Evolutionary conservation across 2,888 invertebrate genomes (phyloP), one percentile per base, ranked within the genome.

Genomic region (Orthonychiurus folsomi): DNA sequence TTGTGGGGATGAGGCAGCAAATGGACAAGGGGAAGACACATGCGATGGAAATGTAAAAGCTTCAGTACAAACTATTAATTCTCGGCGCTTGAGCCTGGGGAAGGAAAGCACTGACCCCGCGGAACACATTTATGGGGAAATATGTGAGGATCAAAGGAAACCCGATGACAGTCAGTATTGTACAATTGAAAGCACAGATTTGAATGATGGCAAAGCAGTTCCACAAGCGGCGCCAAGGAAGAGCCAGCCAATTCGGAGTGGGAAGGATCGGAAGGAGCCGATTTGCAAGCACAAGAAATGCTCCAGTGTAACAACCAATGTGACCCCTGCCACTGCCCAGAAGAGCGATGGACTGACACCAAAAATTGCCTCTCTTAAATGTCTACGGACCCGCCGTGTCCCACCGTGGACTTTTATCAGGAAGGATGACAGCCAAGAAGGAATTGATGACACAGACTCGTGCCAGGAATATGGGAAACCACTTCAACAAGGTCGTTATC

Each of bases 121-220:
- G 64, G 70, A 72, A 55, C 70, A 70, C 63, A 70, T 72, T 24
- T 71, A 72, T 56, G 72, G 70, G 28, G 69, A 70, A 64, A 72
- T 69, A 23, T 65, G 67, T 63, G 72, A 72, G 56, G 24, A 28
- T 25, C 25, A 18, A 26, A 50, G n/a, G 23, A 62, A 26, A 48
- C 61, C 62, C 15, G 52, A 63, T 61, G 59, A 63, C 52, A 50
- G 62, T 50, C 63, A 69, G 58, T 70, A 68, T 56, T 69, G 67
- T 27, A 63, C 66, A 25, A 68, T 68, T 50, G 65, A 68, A 26
- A 65, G 60, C 47, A 20, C 52, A 52, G 20, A 52, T 23, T 5
- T 5, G 52, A 20, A 12, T 21, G 52, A 20, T 9, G 9, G 24
- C 12, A 52, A 52, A 52, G 23, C 27, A 50, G 59, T 20, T 59